Evolutionary conservation across 2,113 vertebrate genomes (phyloP), one percentile per base, ranked within the genome.

Genomic region (Eptatretus burgeri): DNA sequence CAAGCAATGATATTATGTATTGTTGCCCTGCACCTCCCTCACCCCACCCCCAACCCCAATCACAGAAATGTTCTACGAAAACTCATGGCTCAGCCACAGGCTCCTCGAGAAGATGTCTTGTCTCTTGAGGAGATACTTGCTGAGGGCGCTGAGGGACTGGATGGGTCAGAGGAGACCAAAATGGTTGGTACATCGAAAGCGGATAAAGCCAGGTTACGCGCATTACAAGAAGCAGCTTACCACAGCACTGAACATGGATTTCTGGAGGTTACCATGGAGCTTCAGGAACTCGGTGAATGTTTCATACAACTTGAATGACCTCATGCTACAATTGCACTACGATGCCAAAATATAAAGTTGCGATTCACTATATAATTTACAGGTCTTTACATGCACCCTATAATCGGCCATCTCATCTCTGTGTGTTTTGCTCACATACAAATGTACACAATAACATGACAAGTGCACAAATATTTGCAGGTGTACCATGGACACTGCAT

Each of bases 201-300:
- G 1, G 87, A 84, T 71, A 85, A 81, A 66, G 81, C 85, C 1
- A 72, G 84, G 63, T 86, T 79, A 69, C 93, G 89, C 74, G 85
- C 88, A 10, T 75, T 98, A 71, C 91, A 98, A 69, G 84, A 95
- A 69, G 86, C 88, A 66, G 93, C 82, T 74, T 98, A 91, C 70
- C 93, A 91, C 77, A 98, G 91, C 0, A 82, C 87, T 0, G 91
- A 95, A 71, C 91, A 98, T 0, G 81, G 87, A 66, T 95, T 95
- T 8, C 78, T 95, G 63, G 89, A 98, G 62, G 89, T 98, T 75
- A 98, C 88, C 74, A 81, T 94, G 84, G 91, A 98, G 78, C 81
- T 98, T 50, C 71, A 80, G 68, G 76, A 79, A 0, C 73, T 95
- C 9, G 89, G 91, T 98, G 74, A 71, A 73, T 11, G 10, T 10